A percentile compares a stretch with the other conserved stretches of the same genome.
phyloP scores from a whole-genome alignment of 2,888 invertebrate genomes.

The Nomada goodeniana region DNA sequence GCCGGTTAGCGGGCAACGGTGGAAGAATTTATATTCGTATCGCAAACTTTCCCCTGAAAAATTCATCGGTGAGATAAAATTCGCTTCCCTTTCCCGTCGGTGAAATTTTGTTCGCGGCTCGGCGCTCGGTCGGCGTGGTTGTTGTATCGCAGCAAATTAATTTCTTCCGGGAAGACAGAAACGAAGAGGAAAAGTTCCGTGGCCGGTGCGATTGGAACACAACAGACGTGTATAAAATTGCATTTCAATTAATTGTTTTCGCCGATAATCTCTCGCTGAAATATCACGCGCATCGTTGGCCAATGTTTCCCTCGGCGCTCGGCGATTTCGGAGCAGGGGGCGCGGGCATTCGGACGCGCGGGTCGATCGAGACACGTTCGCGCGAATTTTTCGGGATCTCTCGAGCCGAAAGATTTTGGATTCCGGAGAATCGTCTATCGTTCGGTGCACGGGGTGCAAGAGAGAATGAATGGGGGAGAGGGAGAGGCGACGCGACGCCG shows the following conservation, averaged over 20 bases:
- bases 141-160: constrained; percentile 47
- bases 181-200: constrained; percentile 24
- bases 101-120: constrained; percentile 47
- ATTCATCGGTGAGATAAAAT: constrained; percentile 53
- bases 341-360: background rate
- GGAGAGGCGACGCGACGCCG: background rate
- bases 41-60: constrained; percentile 44
- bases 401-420: constrained; percentile 8
- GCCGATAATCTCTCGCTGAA: constrained; percentile 16
- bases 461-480: constrained; percentile 1
- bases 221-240: constrained; percentile 47
- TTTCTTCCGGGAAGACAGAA: constrained; percentile 35
- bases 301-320: background rate
- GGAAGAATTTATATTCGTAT: constrained; percentile 30
- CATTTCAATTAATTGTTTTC: constrained; percentile 54
- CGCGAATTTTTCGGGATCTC: background rate
- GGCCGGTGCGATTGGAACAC: constrained; percentile 31
- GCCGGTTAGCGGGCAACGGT: background rate
- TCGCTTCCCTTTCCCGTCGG: constrained; percentile 32
- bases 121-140: background rate
- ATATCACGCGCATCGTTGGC: background rate
- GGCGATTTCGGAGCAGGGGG: background rate
- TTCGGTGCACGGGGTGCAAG: background rate
- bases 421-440: constrained; percentile 9
- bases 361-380: background rate